Evolutionary conservation across 2,113 vertebrate genomes (phyloP), one percentile per base, ranked within the genome.

Genomic region (Dermatemys mawii): DNA sequence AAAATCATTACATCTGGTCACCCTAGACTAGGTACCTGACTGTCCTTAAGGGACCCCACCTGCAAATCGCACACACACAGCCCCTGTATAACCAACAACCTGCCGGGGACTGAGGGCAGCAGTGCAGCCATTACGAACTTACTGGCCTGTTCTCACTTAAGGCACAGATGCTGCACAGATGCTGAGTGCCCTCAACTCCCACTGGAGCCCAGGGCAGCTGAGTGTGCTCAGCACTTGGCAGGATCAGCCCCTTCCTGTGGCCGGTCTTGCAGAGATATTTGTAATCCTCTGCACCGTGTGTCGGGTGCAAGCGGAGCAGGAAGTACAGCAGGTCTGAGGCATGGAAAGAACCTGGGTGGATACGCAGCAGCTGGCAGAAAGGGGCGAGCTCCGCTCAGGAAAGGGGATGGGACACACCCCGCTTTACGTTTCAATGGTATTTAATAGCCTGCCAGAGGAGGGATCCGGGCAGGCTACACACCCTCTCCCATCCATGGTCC

Each of bases 391-490:
- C 46, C n/a, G 35, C 35, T 19, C 60, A 67, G 60, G 26, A 55
- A 55, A 27, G 4, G 26, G 51, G 26, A 12, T 4, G 54, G 54
- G 60, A 83, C 0, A 0, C 5, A 0, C 0, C 60, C 0, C 0
- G 84, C n/a, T 24, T 81, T 0, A 0, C 48, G 84, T 9, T 16
- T 81, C 73, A 84, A 67, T n/a, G 60, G 60, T 35, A 67, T n/a
- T 67, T n/a, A 35, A 50, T 53, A 35, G 2, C 2, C 50, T 21
- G 79, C 51, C 86, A 53, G 41, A 79, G 1, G 6, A 13, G 1
- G 67, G 21, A 73, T 38, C 21, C 24, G 1, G 0, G 0, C 2
- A n/a, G 49, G 46, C 70, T 94, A 84, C 60, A 73, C 63, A 57
- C 21, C 38, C 48, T 4, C 17, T 2, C 1, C 46, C 89, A 75